Percentiles rank a stretch among this genome's conserved stretches.
These are phyloP conservation scores for Corythornis leucogaster DNA, from an alignment of 2,797 vertebrate genomes.

Conservation along the genomic window DNA sequence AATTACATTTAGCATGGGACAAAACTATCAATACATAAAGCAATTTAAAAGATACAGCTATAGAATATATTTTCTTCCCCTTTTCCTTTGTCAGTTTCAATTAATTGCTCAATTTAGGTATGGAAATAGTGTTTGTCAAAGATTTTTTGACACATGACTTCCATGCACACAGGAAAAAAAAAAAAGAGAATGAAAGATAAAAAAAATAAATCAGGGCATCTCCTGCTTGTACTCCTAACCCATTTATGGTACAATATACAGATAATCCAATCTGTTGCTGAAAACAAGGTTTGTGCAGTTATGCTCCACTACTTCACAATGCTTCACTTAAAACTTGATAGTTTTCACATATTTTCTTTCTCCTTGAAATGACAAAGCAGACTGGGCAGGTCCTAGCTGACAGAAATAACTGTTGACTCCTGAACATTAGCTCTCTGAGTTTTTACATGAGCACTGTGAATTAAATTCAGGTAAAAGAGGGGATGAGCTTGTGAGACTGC, in stretches of 20 bases:
- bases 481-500: background rate
- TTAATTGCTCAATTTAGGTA: slow-evolving; percentile 71
- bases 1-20: slow-evolving; percentile 71
- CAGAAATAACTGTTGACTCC: slow-evolving; percentile 8
- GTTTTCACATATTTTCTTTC: slow-evolving; percentile 65
- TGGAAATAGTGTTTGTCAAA: slow-evolving; percentile 74
- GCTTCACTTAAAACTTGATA: slow-evolving; percentile 56
- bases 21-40: slow-evolving; percentile 70
- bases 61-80: slow-evolving; percentile 24
- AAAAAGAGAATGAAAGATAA: background rate
- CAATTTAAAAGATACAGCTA: slow-evolving; percentile 64
- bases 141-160: slow-evolving; percentile 66
- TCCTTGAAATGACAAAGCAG: slow-evolving; percentile 38
- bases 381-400: background rate
- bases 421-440: fast-evolving
- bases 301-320: slow-evolving; percentile 25
- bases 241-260: slow-evolving; percentile 67
- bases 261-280: slow-evolving; percentile 69
- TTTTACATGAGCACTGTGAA: background rate
- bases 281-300: slow-evolving; percentile 65
- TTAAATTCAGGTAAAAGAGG: background rate
- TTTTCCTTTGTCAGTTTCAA: slow-evolving; percentile 57
- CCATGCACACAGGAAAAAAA: slow-evolving; percentile 23
- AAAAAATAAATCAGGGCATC: background rate
- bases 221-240: slow-evolving; percentile 67